Evolutionary conservation across 2,888 invertebrate genomes (phyloP), one percentile per base, ranked within the genome.

Genomic region (Nymphalis urticae): DNA sequence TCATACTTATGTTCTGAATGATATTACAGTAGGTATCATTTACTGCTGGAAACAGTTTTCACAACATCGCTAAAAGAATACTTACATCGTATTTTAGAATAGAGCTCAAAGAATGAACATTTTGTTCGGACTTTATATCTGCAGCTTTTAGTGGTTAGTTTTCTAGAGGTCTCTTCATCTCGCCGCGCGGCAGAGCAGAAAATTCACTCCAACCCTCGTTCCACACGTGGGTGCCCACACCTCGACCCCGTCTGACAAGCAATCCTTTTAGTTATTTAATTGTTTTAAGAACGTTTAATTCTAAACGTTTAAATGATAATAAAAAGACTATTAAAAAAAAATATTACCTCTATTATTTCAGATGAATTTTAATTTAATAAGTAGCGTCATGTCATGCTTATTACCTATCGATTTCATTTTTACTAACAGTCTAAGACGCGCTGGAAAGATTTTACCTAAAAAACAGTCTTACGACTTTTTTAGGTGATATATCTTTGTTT

Each of bases 151-250:
- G 80, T 65, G 70, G 80, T 81, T 85, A 83, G 82, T 85, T 86
- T 82, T 82, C 77, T 80, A 74, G 77, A 80, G 82, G 80, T 81
- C 79, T 82, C 81, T 83, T 83, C 85, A 89, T 89, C 86, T 85
- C 78, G 79, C 74, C 72, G 81, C 79, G 86, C 88, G 82, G 76
- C 86, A 84, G 81, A 84, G 84, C 89, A 83, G 88, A 84, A 89
- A 90, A 90, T 89, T 86, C 79, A 85, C 84, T 84, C 78, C 81
- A 79, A 81, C 85, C 85, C 85, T 84, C 85, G 81, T 85, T 83
- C 84, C 84, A 84, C 84, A 84, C 85, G 80, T 82, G 82, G 79
- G 79, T 85, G 82, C 79, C 77, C 80, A 77, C 76, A 72, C 72
- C 76, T 73, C 75, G 66, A 69, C 69, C 75, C 71, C 72, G 66